Evolutionary conservation across 1,140 invertebrate genomes (phyloP), one percentile per base, ranked within the genome.

Genomic region (Nebria ingens): DNA sequence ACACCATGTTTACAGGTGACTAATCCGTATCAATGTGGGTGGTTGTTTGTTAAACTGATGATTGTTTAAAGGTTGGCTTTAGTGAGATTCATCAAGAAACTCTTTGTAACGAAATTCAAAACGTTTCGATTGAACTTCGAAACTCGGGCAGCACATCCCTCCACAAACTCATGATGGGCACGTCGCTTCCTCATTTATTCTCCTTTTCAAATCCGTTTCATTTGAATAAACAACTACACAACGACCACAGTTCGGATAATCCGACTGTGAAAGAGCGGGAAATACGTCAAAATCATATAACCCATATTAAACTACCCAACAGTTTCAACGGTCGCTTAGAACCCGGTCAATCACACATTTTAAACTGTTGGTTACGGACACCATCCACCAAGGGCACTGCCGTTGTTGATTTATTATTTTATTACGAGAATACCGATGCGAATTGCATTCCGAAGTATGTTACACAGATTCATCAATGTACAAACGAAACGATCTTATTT

Each of bases 71-170:
- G 81, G 75, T 84, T 13, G 78, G 76, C 2, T 88, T 90, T 64
- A 78, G 76, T 19, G 80, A 87, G 65, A 76, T 86, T n/a, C 79
- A 76, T 51, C 68, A 73, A 1, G 79, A 84, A 53, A 78, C 89
- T 64, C 69, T 89, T 40, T 84, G 83, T 63, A 85, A 87, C 3
- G 86, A 91, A 70, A 73, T 91, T 25, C 79, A 83, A 62, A 76
- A 71, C 22, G 68, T 89, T 2, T 77, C 79, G 42, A 73, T 90
- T 1, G 79, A 82, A 53, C 76, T 91, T 21, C 77, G 75, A 42
- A 91, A 90, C 64, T 73, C 77, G 22, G 86, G 87, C 11, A 79
- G 78, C 19, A 76, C 81, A 12, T 72, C 81, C 1, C 68, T 90
- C 60, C 76, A 76, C 51, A 81, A 81, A 61, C 71, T 90, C 19